phyloP scores from a whole-genome alignment of 2,797 vertebrate genomes.

The Odontamblyopus lacepedii region DNA sequence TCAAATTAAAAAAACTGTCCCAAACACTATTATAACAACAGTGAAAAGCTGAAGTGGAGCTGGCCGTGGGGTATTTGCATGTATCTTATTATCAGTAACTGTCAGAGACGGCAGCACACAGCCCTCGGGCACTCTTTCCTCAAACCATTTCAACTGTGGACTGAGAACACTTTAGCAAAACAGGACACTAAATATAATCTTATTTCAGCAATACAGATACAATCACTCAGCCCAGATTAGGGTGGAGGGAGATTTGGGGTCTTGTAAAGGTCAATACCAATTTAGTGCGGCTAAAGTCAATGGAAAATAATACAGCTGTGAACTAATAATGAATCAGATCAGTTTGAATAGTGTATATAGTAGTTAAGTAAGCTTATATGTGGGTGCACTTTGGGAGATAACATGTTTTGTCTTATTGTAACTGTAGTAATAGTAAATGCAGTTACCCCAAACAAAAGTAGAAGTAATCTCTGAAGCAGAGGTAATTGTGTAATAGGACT shows the following conservation, averaged over 20 bases:
- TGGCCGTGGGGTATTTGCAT: constrained; percentile 67
- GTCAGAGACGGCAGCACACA: constrained; percentile 67
- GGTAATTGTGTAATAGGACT: too few species aligned
- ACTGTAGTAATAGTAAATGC: neutral
- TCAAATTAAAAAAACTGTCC: neutral
- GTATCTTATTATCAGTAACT: constrained; percentile 72
- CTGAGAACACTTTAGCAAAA: constrained; percentile 50
- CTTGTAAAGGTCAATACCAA: neutral
- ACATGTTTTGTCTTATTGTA: neutral
- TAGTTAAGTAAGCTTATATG: neutral
- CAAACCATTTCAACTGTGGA: constrained; percentile 45
- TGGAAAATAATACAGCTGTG: neutral
- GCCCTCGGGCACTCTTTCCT: constrained; percentile 57
- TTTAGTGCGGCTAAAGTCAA: too few species aligned
- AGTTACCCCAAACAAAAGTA: too few species aligned
- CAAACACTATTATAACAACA: neutral
- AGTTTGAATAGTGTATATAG: neutral
- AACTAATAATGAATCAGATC: neutral
- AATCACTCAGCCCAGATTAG: constrained; percentile 35
- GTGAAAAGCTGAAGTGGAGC: constrained; percentile 10
- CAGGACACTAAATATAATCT: constrained; percentile 68
- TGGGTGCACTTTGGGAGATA: neutral
- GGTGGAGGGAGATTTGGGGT: neutral
- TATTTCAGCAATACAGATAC: constrained; percentile 45
- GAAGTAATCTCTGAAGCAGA: too few species aligned